Evolutionary conservation across 2,113 vertebrate species (phyloP), one percentile per base, ranked within the genome.

Genomic region (Actenoides lindsayi): DNA sequence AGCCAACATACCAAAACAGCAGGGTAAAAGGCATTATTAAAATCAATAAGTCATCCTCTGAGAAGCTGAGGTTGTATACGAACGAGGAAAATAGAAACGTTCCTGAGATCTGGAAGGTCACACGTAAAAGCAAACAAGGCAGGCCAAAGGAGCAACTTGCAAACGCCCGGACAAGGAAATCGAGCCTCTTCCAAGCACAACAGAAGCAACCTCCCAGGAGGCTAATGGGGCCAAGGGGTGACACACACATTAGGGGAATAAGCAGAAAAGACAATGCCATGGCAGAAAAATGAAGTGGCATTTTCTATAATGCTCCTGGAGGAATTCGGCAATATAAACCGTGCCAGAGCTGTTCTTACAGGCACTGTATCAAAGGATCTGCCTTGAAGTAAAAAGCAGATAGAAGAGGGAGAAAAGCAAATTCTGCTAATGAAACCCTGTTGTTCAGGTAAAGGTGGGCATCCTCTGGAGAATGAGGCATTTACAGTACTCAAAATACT

Each of bases 11-110:
- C 80, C 86, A 92, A 96, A 97, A 62, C 91, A 97, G 94, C 95
- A 96, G 96, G 95, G 96, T 97, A 97, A 97, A 95, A 97, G 65
- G 91, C 91, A 89, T 97, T 94, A 96, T 94, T 97, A 91, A 95
- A 95, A 96, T 94, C 87, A 95, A 3, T 97, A 97, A 97, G 95
- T 97, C 91, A 96, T 96, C 68, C 87, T 94, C 76, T 54, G 80
- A 87, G 89, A 94, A 90, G 91, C 83, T 84, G 83, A 81, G 62
- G 87, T 73, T 94, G 73, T 92, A 94, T 79, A 89, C 1, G 30
- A 90, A 78, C 2, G 28, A 78, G 73, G 63, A 87, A 92, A 94
- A 96, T 70, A 84, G 68, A 91, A 93, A 46, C 11, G 77, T 84
- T 94, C 81, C 69, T 74, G 87, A 87, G 74, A 79, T 83, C 65